Conservation (phyloP, 2,797 vertebrate species). For the Melopsittacus undulatus region DNA sequence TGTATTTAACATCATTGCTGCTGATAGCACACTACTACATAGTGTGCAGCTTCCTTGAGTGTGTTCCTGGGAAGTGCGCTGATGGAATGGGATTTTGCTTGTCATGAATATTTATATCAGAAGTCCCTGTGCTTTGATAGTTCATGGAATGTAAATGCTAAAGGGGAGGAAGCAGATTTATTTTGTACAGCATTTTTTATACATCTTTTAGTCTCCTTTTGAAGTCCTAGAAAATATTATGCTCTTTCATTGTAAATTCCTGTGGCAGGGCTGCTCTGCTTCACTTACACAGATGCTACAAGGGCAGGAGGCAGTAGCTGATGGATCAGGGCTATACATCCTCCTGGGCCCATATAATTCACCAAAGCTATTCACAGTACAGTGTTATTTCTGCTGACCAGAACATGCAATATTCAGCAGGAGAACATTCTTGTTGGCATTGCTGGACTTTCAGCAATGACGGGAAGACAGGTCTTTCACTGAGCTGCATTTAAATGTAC, state of each 20-base stretch:
- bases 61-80: neutral
- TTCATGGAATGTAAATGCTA: neutral
- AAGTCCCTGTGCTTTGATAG: neutral
- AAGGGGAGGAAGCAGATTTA: neutral
- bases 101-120: neutral
- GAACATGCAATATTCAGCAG: neutral
- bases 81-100: neutral
- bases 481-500: neutral
- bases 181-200: neutral
- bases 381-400: neutral
- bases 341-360: neutral
- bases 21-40: neutral
- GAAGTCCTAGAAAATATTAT: neutral
- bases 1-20: neutral
- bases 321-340: no score
- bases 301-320: neutral
- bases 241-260: neutral
- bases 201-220: neutral
- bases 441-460: neutral
- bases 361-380: rapidly evolving
- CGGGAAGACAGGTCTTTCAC: neutral
- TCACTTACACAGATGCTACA: neutral
- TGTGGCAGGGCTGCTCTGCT: neutral
- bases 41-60: neutral
- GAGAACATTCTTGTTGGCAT: neutral